Percentiles rank a stretch among this genome's conserved stretches.
Evolutionary conservation across 2,113 vertebrate species (phyloP).

Genomic region (Pelobates fuscus): DNA sequence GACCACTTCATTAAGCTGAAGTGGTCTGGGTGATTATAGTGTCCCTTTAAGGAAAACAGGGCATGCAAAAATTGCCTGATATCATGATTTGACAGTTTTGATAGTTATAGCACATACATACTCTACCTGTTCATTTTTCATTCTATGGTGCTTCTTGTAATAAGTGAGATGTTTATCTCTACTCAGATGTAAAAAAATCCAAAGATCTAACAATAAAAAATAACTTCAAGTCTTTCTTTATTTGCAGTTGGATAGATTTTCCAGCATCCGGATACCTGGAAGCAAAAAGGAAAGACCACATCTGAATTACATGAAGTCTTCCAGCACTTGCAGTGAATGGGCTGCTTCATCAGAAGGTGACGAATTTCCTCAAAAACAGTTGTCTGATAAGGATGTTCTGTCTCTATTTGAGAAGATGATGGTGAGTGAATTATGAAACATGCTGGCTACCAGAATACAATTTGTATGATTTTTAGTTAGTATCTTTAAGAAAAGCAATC

Average conservation of each 20-base stretch:
- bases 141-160: too few relatives aligned
- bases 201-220: too few relatives aligned
- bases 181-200: too few relatives aligned
- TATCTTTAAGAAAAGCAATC: not conserved
- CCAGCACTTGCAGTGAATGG: constrained; percentile 62
- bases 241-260: constrained; percentile 82
- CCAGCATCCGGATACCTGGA: constrained; percentile 86
- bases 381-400: constrained; percentile 81
- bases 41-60: too few relatives aligned
- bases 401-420: constrained; percentile 94
- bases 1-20: too few relatives aligned
- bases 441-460: not conserved
- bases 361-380: constrained; percentile 72
- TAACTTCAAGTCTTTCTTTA: constrained; percentile 41
- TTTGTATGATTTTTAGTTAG: not conserved
- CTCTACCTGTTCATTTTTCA: too few relatives aligned
- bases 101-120: too few relatives aligned
- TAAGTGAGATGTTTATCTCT: too few relatives aligned
- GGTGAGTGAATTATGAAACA: constrained; percentile 64
- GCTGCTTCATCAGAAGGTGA: constrained; percentile 63
- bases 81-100: too few relatives aligned
- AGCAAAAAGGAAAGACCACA: constrained; percentile 81
- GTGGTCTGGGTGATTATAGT: too few relatives aligned
- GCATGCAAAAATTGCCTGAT: too few relatives aligned
- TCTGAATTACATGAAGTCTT: constrained; percentile 69